These are phyloP conservation scores for Marcusenius ussheri DNA, from an alignment of 2,113 vertebrate species.

Conservation along the genomic window DNA sequence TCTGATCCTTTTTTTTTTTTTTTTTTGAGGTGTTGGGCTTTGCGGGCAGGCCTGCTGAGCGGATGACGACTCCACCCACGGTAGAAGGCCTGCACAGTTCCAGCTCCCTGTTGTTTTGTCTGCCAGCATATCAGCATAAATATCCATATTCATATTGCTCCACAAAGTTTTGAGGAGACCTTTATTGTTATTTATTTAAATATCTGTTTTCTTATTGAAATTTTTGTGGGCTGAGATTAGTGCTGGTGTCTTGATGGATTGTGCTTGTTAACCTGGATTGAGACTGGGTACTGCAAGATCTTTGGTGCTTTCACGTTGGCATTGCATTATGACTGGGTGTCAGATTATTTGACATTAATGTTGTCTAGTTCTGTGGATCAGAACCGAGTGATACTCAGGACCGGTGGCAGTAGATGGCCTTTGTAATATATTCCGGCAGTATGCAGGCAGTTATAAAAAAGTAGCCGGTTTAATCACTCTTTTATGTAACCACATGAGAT, in stretches of 20 bases:
- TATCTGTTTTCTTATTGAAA: not conserved
- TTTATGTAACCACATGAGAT: constrained; percentile 39
- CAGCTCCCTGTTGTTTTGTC: not conserved
- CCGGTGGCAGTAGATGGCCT: constrained; percentile 18
- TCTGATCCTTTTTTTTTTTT: constrained; percentile 20
- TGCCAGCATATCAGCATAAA: constrained; percentile 10
- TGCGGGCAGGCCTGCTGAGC: constrained; percentile 3
- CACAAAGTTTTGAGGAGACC: constrained; percentile 2
- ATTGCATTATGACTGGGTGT: not conserved
- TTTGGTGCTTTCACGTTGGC: not conserved
- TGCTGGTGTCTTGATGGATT: not conserved
- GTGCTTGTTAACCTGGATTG: not conserved
- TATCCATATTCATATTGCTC: not conserved
- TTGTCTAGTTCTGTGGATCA: not conserved
- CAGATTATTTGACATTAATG: not conserved
- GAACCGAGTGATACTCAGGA: not conserved
- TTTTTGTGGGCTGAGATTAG: not conserved
- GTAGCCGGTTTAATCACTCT: constrained; percentile 46
- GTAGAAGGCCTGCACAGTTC: not conserved
- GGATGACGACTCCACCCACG: not conserved
- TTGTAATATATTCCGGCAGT: constrained; percentile 34
- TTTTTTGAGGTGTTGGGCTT: constrained; percentile 18
- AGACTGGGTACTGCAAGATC: not conserved
- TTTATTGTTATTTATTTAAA: not conserved
- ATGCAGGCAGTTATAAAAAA: constrained; percentile 42